phyloP scores from a whole-genome alignment of 2,113 vertebrate species.

The Perca schrenkii region DNA sequence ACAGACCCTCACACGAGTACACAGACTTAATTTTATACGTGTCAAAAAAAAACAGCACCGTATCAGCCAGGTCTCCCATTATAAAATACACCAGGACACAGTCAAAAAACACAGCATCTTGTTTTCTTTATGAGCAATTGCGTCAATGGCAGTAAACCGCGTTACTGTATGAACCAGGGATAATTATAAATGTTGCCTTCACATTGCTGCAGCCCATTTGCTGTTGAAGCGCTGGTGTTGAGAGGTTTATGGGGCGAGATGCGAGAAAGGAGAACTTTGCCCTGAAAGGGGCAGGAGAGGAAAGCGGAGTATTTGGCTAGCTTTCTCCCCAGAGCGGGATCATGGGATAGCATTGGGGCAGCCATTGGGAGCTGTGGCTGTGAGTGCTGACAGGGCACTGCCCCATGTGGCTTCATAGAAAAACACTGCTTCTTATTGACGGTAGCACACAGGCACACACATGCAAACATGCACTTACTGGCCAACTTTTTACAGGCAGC shows the following conservation, averaged over 20 bases:
- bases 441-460: conserved; percentile 59
- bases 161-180: conserved; percentile 60
- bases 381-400: conserved; percentile 76
- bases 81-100: conserved; percentile 35
- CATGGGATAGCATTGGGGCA: conserved; percentile 61
- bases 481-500: conserved; percentile 47
- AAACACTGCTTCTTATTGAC: conserved; percentile 76
- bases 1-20: conserved; percentile 19
- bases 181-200: conserved; percentile 81
- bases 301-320: conserved; percentile 67
- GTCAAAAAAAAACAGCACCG: conserved; percentile 28
- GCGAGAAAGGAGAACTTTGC: conserved; percentile 72
- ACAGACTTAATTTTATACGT: conserved; percentile 44
- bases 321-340: conserved; percentile 55
- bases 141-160: conserved; percentile 69
- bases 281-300: conserved; percentile 68
- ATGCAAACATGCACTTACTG: conserved; percentile 61
- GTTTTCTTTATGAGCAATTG: conserved; percentile 72
- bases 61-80: conserved; percentile 50
- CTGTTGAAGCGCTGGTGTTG: conserved; percentile 77
- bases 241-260: conserved; percentile 82
- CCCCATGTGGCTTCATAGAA: conserved; percentile 73
- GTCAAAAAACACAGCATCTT: conserved; percentile 51
- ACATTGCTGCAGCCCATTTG: conserved; percentile 70
- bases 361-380: conserved; percentile 63